Evolutionary conservation across 2,888 invertebrate genomes (phyloP), one percentile per base, ranked within the genome.

Genomic region (Eilema sororculum): DNA sequence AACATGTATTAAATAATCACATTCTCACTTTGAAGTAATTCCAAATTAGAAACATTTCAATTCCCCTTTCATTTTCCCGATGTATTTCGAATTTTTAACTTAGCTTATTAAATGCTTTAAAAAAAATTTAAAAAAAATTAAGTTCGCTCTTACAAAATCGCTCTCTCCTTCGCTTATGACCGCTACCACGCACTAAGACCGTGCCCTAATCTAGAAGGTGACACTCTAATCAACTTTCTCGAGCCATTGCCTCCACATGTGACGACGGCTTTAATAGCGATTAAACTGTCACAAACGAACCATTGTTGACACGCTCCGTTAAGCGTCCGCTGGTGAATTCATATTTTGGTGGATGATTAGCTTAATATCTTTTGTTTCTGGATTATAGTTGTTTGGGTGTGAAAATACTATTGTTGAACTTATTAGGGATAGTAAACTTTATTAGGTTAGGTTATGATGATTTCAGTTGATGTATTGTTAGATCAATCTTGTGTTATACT

Each of bases 211-310:
- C 91, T 89, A 84, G 87, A 86, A 91, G 91, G 90, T 92, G 94
- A 93, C 94, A 87, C 89, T 93, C 90, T 90, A 93, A 94, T 94
- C 94, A 93, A 94, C 93, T 94, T 94, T 93, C 91, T 87, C 93
- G 85, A 87, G 79, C 91, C 92, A 93, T 93, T 93, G 92, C 91
- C 87, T 90, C 83, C 87, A 85, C 83, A 87, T 88, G 93, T 92
- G 94, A 89, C 88, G 93, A 94, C 90, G 90, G 93, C 84, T 91
- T 91, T 89, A 92, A 85, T 84, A 86, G 77, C 92, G 92, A 94
- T 94, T 94, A 93, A 93, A 87, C 89, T 92, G 93, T 93, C 93
- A 90, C 81, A 85, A 67, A 64, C 84, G 84, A 75, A 71, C 79
- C 82, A 89, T 89, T 90, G 88, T 88, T 86, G 84, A 83, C 86